Evolutionary conservation across 2,113 vertebrate species (phyloP), one percentile per base, ranked within the genome.

Genomic region (Podilymbus podiceps): DNA sequence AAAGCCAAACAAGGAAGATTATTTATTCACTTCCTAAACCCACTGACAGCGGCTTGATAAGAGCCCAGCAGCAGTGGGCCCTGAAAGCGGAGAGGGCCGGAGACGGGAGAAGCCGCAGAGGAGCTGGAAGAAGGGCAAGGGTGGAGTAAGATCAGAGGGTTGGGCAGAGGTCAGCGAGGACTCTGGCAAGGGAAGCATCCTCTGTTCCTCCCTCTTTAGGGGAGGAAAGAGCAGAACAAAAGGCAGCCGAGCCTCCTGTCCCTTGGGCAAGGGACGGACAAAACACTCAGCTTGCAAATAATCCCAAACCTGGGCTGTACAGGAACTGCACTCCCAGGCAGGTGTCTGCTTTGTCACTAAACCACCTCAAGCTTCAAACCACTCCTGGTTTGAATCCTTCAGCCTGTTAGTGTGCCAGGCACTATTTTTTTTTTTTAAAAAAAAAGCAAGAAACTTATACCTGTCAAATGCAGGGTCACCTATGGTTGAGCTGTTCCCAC

Each of bases 141-240:
- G 96, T 95, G 95, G 93, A 95, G 90, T 68, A 96, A 85, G 62
- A 96, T 91, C 93, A 85, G 71, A 94, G 84, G 95, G 95, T 42
- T 97, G 86, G 95, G 84, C 81, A 96, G 95, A 96, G 96, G 95
- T 95, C 94, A 96, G 62, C 10, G 0, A 95, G 95, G 96, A 94
- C 91, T 96, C 97, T 95, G 96, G 94, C 96, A 96, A 95, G 93
- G 95, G 81, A 97, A 94, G 96, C 94, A 95, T 97, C 91, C 93
- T 95, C 94, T 85, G 95, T 95, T 97, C 97, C 92, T 97, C 95
- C 74, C 91, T 95, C 92, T 82, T 95, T 91, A 95, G 69, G 87
- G 95, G 77, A 96, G 96, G 96, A 97, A 97, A 96, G 79, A 97
- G 90, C 85, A 94, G 77, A 96, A 95, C 94, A 96, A 96, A 96